Percentiles rank a stretch among this genome's conserved stretches.
Evolutionary conservation across 1,140 invertebrate genomes (phyloP).

Genomic region (Probaryconus sp.): DNA sequence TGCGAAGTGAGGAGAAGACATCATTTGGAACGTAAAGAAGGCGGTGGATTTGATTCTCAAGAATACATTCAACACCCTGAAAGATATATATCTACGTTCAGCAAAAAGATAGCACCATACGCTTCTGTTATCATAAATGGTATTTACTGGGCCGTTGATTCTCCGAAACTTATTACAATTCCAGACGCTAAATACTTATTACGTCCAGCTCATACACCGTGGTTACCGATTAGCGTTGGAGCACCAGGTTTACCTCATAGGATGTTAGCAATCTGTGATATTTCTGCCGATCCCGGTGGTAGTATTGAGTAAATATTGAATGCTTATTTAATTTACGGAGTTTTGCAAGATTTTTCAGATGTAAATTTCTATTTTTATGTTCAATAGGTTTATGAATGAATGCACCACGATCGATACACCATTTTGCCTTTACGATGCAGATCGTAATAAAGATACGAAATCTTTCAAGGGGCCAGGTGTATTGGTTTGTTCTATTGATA

Average conservation of each 20-base stretch:
- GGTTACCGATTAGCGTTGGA: constrained; percentile 91
- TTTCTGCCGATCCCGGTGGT: constrained; percentile 98
- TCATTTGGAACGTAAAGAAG: constrained; percentile 94
- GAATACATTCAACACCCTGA: constrained; percentile 97
- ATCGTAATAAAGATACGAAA: constrained; percentile 97
- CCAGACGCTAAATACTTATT: constrained; percentile 98
- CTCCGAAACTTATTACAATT: constrained; percentile 96
- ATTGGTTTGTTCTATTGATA: constrained; percentile 98
- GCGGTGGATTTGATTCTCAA: constrained; percentile 91
- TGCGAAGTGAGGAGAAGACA: constrained; percentile 95
- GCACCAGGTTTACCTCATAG: constrained; percentile 94
- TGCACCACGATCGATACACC: constrained; percentile 99
- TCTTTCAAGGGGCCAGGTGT: constrained; percentile 98
- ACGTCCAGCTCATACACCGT: constrained; percentile 91
- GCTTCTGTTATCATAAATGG: constrained; percentile 98
- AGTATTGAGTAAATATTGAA: constrained; percentile 92
- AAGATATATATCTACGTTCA: constrained; percentile 96
- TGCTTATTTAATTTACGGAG: constrained; percentile 1
- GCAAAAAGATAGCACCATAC: constrained; percentile 97
- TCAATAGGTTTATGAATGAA: constrained; percentile 98
- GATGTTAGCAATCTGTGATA: constrained; percentile 96
- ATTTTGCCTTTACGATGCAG: constrained; percentile 98
- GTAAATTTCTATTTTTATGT: too few relatives aligned
- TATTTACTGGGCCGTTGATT: constrained; percentile 98
- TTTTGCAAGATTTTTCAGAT: too few relatives aligned